Evolutionary conservation across 2,888 invertebrate species (phyloP).

Genomic region (Eledone cirrhosa): DNA sequence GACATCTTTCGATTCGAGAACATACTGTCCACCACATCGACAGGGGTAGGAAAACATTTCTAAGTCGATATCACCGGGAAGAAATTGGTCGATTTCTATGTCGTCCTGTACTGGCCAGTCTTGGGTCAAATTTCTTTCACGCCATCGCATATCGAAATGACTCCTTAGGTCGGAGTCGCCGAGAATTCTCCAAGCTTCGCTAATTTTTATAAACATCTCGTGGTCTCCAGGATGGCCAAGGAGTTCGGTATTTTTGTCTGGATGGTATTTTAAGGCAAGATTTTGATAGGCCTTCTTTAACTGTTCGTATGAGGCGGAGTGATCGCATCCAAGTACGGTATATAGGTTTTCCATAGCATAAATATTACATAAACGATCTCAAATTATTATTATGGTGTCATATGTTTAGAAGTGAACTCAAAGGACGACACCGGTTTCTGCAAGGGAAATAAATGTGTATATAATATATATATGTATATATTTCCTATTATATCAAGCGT

Average conservation of each 20-base stretch:
- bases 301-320: slow-evolving; percentile 38
- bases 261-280: slow-evolving; percentile 46
- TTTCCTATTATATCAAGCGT: no score
- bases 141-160: slow-evolving; percentile 55
- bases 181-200: slow-evolving; percentile 57
- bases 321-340: slow-evolving; percentile 40
- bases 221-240: no score
- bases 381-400: no score
- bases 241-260: slow-evolving; percentile 42
- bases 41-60: slow-evolving; percentile 40
- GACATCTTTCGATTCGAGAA: slow-evolving; percentile 45
- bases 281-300: slow-evolving; percentile 45
- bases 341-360: slow-evolving; percentile 49
- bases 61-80: slow-evolving; percentile 25
- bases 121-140: slow-evolving; percentile 50
- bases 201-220: slow-evolving; percentile 43
- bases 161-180: slow-evolving; percentile 45
- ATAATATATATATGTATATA: no score
- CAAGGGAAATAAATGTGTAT: no score
- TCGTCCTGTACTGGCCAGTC: slow-evolving; percentile 59
- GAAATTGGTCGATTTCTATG: slow-evolving; percentile 53
- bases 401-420: no score
- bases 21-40: slow-evolving; percentile 56
- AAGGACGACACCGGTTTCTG: no score
- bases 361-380: no score